Evolutionary conservation across 2,797 vertebrate species (phyloP), one percentile per base, ranked within the genome.

Genomic region (Argentina silus): DNA sequence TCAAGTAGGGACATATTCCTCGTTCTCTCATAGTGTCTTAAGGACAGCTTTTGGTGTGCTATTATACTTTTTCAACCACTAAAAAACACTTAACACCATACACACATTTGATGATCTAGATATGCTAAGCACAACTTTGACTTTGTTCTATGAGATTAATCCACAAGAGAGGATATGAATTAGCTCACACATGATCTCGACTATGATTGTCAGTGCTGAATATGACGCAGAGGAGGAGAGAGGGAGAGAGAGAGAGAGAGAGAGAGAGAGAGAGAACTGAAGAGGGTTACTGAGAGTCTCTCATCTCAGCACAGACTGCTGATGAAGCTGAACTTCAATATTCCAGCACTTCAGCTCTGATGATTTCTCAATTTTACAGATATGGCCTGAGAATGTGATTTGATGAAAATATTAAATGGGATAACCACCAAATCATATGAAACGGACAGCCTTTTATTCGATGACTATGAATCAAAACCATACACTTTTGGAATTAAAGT

Each of bases 241-340:
- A 36, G 27, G 83, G 71, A 65, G 74, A 50, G 47, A 14, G 47
- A 14, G 47, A 14, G 47, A 2, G 12, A 15, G 14, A 74, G 81
- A 78, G 77, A 85, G 62, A 85, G 81, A 79, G 80, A 81, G 67
- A 87, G 65, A 83, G 74, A 81, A 67, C 21, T 14, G 45, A 48
- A 27, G 45, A 68, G 50, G 2, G 8, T n/a, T 1, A 68, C 8
- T 0, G 1, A 8, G 10, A 50, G 45, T 23, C 90, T 90, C 88
- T 90, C 87, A 79, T 91, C 89, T 89, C 87, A 85, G 85, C 90
- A 90, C 88, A 92, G 91, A 91, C 89, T 91, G 92, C 92, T 91
- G 93, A 93, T 91, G 89, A 93, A 90, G 91, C 91, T 79, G 86
- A 91, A 91, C 92, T 89, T 90, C 90, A 92, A 93, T 91, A 90